Conservation (phyloP, 2,888 invertebrate genomes). For the Pinctada fucata region DNA sequence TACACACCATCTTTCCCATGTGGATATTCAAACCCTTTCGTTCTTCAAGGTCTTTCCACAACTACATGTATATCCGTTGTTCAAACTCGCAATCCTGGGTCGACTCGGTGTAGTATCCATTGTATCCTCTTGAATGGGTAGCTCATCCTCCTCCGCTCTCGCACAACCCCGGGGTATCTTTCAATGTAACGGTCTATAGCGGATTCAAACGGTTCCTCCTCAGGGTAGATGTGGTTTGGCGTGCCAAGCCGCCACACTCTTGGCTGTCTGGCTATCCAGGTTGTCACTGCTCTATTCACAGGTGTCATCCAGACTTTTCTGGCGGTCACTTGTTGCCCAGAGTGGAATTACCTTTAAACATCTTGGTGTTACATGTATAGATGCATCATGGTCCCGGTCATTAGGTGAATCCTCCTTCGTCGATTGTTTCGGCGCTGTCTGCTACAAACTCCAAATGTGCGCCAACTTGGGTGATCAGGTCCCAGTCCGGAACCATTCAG, state of each 20-base stretch:
- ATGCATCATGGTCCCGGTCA: constrained; percentile 1
- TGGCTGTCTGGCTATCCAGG: constrained; percentile 23
- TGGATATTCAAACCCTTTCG: constrained; percentile 18
- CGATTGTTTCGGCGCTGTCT: no score
- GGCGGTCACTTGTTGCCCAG: constrained; percentile 22
- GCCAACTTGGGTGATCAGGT: no score
- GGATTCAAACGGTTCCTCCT: constrained; percentile 17
- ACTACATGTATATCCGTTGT: constrained; percentile 25
- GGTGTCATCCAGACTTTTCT: constrained; percentile 31
- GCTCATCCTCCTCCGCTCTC: constrained; percentile 35
- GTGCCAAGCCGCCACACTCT: constrained; percentile 20
- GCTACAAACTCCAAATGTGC: no score
- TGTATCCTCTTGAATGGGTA: constrained; percentile 6
- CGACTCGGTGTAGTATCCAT: constrained; percentile 21
- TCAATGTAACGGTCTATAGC: constrained; percentile 16
- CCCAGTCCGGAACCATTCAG: no score
- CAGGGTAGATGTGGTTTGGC: constrained; percentile 23
- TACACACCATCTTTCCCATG: constrained; percentile 5
- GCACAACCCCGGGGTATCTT: constrained; percentile 22
- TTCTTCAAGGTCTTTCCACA: constrained; percentile 24
- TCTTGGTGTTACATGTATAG: constrained; percentile 1
- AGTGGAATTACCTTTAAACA: constrained; percentile 17
- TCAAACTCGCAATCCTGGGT: constrained; percentile 12
- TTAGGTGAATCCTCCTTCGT: background rate
- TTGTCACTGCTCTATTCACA: constrained; percentile 23